These are phyloP conservation scores for Macrosiphum euphorbiae DNA, from an alignment of 2,888 invertebrate genomes.

Conservation along the genomic window DNA sequence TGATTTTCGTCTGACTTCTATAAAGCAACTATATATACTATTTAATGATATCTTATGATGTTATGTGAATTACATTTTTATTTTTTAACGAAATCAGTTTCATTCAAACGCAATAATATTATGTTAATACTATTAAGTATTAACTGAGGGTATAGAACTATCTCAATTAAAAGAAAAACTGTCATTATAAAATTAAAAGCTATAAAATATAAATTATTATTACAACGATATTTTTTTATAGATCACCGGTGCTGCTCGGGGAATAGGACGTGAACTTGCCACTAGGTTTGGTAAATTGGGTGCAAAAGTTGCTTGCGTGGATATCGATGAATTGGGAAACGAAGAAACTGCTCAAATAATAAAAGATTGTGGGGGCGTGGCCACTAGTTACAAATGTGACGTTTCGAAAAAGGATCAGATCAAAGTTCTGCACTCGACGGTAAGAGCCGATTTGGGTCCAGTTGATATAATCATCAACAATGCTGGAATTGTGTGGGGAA, in stretches of 20 bases:
- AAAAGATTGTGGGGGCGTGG: slow-evolving; percentile 69
- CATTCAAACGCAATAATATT: background rate
- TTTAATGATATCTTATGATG: background rate
- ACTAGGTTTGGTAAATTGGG: slow-evolving; percentile 71
- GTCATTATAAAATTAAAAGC: no score
- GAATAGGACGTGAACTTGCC: slow-evolving; percentile 72
- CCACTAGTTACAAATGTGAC: slow-evolving; percentile 70
- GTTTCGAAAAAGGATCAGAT: slow-evolving; percentile 46
- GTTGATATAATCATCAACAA: slow-evolving; percentile 73
- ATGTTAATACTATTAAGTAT: background rate
- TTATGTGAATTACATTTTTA: background rate
- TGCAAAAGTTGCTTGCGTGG: slow-evolving; percentile 67
- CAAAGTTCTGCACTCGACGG: slow-evolving; percentile 65
- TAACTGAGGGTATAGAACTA: background rate
- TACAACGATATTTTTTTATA: slow-evolving; percentile 65
- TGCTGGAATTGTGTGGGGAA: slow-evolving; percentile 71
- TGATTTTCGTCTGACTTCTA: background rate
- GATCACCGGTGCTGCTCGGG: slow-evolving; percentile 73
- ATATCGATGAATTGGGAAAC: slow-evolving; percentile 67
- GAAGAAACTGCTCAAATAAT: slow-evolving; percentile 67
- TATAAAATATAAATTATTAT: no score
- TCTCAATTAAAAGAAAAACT: background rate
- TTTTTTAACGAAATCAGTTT: background rate
- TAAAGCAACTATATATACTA: background rate
- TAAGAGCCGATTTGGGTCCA: slow-evolving; percentile 71